Evolutionary conservation across 2,113 vertebrate genomes (phyloP), one percentile per base, ranked within the genome.

Genomic region (Microtus ochrogaster): DNA sequence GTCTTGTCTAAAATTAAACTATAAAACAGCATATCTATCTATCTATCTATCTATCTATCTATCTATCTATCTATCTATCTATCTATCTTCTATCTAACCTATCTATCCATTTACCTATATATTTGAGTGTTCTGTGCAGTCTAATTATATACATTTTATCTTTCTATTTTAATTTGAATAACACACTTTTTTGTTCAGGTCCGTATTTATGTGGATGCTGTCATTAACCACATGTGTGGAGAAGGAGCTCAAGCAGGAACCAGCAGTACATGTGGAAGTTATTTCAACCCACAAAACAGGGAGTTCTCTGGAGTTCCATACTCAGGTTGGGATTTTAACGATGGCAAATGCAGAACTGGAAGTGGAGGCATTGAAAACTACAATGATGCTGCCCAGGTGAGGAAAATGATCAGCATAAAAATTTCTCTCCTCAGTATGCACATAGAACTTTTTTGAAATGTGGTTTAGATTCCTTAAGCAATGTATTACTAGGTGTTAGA

Each of bases 311-410:
- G 98, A 97, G 99, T 99, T 83, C 99, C 99, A 0, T 98, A 98
- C 97, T 99, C 99, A 91, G 95, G 33, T 68, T 98, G 97, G 98
- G 99, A 99, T 97, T 99, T 99, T 97, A 99, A 99, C 95, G 98
- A 99, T 98, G 98, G 97, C 76, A 99, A 99, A 99, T 99, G 99
- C 96, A 98, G 92, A 98, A 98, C 98, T 96, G 24, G 10, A 96
- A 98, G 98, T 98, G 99, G 99, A 98, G 98, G 99, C 94, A 99
- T 99, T 97, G 99, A 99, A 97, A 98, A 96, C 98, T 99, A 99
- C 97, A 97, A 98, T 79, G 99, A 99, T 98, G 95, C 98, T 96
- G 94, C 97, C 98, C 99, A 99, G 99, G 99, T 99, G 99, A 72
- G 17, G 5, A 70, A 52, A 63, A 17, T 49, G 1, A 74, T 63